Conservation (phyloP, 1,140 invertebrate genomes). For the Drosophila baimaii region DNA sequence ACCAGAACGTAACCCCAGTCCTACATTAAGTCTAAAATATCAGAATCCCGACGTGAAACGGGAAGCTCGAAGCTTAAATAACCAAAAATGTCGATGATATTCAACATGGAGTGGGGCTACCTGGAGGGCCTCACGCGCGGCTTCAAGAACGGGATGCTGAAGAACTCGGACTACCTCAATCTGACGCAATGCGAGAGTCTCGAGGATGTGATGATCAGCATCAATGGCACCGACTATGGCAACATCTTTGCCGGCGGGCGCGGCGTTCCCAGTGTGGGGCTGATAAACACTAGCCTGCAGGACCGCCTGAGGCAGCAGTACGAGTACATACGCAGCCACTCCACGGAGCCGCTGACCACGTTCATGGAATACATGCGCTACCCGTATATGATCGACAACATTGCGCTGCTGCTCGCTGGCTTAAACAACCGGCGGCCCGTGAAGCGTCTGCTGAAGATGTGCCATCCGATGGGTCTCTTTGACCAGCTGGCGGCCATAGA, state of each 20-base stretch:
- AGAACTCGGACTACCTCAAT: constrained; percentile 98
- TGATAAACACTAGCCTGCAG: constrained; percentile 98
- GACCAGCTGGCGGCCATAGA: constrained; percentile 99
- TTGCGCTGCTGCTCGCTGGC: constrained; percentile 99
- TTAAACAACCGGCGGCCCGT: constrained; percentile 98
- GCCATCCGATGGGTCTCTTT: constrained; percentile 99
- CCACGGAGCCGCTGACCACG: constrained; percentile 97
- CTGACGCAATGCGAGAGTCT: constrained; percentile 99
- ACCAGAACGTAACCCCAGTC: too few species aligned
- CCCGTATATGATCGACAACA: constrained; percentile 99
- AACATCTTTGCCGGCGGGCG: constrained; percentile 94
- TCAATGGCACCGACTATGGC: constrained; percentile 99
- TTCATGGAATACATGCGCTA: constrained; percentile 99
- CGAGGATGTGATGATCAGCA: constrained; percentile 98
- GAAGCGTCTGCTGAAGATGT: constrained; percentile 98
- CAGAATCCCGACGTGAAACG: too few species aligned
- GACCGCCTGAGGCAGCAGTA: constrained; percentile 99
- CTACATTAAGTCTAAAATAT: neutral
- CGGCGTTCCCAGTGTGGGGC: constrained; percentile 97
- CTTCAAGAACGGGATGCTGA: constrained; percentile 99
- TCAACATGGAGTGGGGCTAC: constrained; percentile 98
- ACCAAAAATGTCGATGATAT: constrained; percentile 38
- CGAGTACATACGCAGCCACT: constrained; percentile 98
- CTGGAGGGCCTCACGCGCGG: constrained; percentile 98
- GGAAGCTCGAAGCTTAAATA: too few species aligned